Evolutionary conservation across 2,797 vertebrate species (phyloP), one percentile per base, ranked within the genome.

Genomic region (Heteromormyrus szaboi): DNA sequence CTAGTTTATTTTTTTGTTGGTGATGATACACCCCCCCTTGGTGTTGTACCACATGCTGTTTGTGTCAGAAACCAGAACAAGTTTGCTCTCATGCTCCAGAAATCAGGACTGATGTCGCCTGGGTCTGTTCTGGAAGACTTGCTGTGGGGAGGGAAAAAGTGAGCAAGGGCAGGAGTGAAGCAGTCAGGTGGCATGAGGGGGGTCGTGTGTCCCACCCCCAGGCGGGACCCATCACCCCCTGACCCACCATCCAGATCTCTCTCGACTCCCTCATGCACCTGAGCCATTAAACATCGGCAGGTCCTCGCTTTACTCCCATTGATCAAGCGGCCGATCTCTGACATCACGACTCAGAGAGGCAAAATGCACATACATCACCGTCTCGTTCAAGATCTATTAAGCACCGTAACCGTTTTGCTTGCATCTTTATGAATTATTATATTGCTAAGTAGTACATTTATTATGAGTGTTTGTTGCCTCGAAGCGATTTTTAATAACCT

Each of bases 261-360:
- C 90, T 93, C 91, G 91, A 93, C 92, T 91, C 65, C 90, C 88
- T 92, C 93, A 91, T 93, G 92, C 93, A 93, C 93, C 93, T 94
- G 94, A 93, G 92, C 94, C 93, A 95, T 95, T 95, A 94, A 95
- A 94, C 93, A 92, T 94, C 93, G 93, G 93, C 94, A 93, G 88
- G 88, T 76, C 12, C n/a, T 88, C 89, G 92, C 87, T 87, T 92
- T 90, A 92, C 91, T 92, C 94, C 92, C 92, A 93, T 95, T 93
- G 91, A 93, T 95, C 94, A 94, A 93, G 91, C 92, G 92, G 89
- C 90, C 91, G 93, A 93, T 81, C 90, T 93, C 91, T 87, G 50
- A 90, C 48, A 29, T 68, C 25, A 83, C 90, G 92, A 90, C 93
- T 90, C 91, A 93, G 88, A 90, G 92, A 88, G 91, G 89, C 90